Percentiles rank a stretch among this genome's conserved stretches.
phyloP scores from a whole-genome alignment of 2,797 vertebrate genomes.

The Phoxinus dragarum region DNA sequence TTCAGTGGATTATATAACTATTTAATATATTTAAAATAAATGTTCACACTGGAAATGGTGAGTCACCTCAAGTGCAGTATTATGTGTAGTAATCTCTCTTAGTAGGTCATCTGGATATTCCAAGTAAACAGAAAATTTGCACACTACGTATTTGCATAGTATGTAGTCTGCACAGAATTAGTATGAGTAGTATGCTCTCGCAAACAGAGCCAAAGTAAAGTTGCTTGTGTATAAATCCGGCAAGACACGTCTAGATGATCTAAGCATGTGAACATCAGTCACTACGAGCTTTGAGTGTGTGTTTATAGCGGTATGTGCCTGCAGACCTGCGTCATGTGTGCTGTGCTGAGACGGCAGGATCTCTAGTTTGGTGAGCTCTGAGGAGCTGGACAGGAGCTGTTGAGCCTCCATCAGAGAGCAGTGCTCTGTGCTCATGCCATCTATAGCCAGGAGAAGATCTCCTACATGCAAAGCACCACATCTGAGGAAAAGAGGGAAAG shows the following conservation, averaged over 20 bases:
- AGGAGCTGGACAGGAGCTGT: slow-evolving; percentile 90
- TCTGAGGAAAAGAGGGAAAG: slow-evolving; percentile 70
- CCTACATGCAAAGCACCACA: slow-evolving; percentile 90
- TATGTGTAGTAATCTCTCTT: neutral
- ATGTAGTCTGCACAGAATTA: neutral
- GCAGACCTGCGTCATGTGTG: slow-evolving; percentile 49
- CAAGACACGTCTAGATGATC: neutral
- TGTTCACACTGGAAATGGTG: neutral
- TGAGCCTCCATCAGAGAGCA: slow-evolving; percentile 93
- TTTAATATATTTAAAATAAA: neutral
- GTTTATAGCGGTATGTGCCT: neutral
- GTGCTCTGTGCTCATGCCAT: slow-evolving; percentile 92
- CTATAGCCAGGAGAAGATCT: slow-evolving; percentile 94
- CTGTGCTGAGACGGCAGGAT: slow-evolving; percentile 87
- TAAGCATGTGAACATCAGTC: neutral
- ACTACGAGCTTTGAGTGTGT: neutral
- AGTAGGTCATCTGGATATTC: neutral
- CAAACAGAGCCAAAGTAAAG: neutral
- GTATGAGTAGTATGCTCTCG: neutral
- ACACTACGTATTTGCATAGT: neutral
- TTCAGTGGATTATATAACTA: neutral
- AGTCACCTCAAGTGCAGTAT: neutral
- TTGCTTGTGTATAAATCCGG: neutral
- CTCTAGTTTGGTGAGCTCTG: slow-evolving; percentile 88
- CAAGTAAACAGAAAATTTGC: neutral